Conservation (phyloP, 2,888 invertebrate species). For the Clostera curtula region DNA sequence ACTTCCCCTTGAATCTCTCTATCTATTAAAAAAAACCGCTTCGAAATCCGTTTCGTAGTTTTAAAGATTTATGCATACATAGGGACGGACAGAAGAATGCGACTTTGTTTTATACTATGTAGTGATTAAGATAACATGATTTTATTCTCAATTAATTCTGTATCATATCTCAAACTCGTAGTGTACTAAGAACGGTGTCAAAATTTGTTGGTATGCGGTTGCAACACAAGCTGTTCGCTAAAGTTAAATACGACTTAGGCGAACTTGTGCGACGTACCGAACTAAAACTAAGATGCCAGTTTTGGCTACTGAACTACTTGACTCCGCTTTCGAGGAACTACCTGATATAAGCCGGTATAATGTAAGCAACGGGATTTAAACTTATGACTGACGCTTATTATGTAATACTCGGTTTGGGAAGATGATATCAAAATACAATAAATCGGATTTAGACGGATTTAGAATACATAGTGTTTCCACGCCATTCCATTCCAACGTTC, state of each 20-base stretch:
- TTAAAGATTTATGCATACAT: no score
- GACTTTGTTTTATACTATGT: not conserved
- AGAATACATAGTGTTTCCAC: no score
- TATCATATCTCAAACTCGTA: no score
- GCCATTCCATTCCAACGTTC: no score
- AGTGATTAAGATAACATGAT: constrained; percentile 12
- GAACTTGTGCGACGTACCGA: constrained; percentile 57
- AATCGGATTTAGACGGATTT: no score
- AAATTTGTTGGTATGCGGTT: constrained; percentile 66
- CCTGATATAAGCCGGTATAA: constrained; percentile 18
- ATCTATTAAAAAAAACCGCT: no score
- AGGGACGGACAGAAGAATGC: no score
- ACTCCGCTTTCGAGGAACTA: constrained; percentile 31
- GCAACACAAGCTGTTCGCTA: constrained; percentile 58
- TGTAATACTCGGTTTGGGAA: constrained; percentile 1
- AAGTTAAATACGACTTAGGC: constrained; percentile 69
- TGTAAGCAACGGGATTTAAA: constrained; percentile 7
- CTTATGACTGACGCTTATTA: constrained; percentile 11
- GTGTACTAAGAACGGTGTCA: no score
- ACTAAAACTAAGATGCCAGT: constrained; percentile 55
- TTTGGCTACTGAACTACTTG: constrained; percentile 45
- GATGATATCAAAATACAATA: not conserved
- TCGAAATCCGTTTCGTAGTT: no score
- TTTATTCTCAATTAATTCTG: no score
- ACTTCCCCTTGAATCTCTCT: no score